Base-by-base conservation (phyloP, 2,888 invertebrate genomes). In the Mythimna impura region DNA sequence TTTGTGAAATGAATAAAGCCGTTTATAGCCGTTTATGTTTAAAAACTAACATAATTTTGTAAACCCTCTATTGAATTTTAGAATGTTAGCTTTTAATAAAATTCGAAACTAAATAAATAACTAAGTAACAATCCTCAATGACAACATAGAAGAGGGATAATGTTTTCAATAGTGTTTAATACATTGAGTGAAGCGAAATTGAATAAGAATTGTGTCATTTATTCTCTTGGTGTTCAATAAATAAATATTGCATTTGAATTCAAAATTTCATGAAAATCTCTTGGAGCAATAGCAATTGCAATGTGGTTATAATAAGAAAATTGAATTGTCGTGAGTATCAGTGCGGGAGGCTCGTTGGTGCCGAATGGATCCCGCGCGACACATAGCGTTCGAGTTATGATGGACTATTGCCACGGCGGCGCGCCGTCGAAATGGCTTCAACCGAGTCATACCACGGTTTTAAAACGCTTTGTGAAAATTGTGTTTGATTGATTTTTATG, bases 251-350 rank as follows among this genome's bases (percentile, higher is more conserved):
- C n/a, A 5, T n/a, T 5, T n/a, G n/a, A 60, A 12, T 60, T 36
- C 12, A 20, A 22, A 61, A 22, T 36, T 22, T 40, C 22, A 22
- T 14, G 12, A 60, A 60, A 60, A 60, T 36, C 63, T 47, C 20
- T 47, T 17, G 47, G 86, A 83, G 90, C 91, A 90, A 93, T 90
- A 89, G 88, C 91, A 90, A 93, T 90, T 89, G 88, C 91, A 91
- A 92, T 94, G 93, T 88, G 92, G 94, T 93, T 92, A 61, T 61
- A 93, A 93, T 92, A 93, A 94, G 94, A 94, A 94, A 95, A 95
- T 95, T 95, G 94, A 95, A 95, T 95, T 94, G 93, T 90, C 86
- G 85, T 83, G 86, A 83, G 89, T 91, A 90, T 91, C 89, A 90
- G 90, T 86, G 92, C 87, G 90, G 86, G 84, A 81, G 90, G 92